A percentile compares a stretch with the other conserved stretches of the same genome.
Conservation (phyloP, 2,113 vertebrate species). For the Sakesphorus luctuosus region DNA sequence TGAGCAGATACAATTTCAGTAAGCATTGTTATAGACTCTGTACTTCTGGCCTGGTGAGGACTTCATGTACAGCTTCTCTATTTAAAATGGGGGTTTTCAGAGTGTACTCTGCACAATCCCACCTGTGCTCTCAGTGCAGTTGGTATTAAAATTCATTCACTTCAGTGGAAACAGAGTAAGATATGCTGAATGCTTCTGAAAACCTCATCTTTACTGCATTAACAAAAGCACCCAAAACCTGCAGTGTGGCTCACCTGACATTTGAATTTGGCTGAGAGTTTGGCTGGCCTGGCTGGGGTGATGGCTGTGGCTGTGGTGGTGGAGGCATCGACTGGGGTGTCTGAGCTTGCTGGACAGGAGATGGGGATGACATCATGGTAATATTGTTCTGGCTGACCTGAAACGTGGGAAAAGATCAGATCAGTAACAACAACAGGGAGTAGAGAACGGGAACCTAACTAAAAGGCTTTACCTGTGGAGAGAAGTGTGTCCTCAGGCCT, state of each 20-base stretch:
- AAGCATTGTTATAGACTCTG: not conserved
- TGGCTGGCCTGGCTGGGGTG: slow-evolving; percentile 88
- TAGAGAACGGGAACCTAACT: not conserved
- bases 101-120: not conserved
- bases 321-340: slow-evolving; percentile 93
- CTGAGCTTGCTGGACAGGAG: slow-evolving; percentile 88
- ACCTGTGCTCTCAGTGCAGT: not conserved
- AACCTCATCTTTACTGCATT: not conserved
- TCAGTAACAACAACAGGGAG: not conserved
- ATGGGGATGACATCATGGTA: slow-evolving; percentile 91
- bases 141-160: not conserved
- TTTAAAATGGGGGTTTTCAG: not conserved
- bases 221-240: not conserved
- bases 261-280: slow-evolving; percentile 92
- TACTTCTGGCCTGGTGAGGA: not conserved
- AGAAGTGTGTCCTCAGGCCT: not conserved
- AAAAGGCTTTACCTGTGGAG: not conserved
- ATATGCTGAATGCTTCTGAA: not conserved
- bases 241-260: slow-evolving; percentile 81
- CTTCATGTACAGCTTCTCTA: not conserved
- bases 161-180: not conserved
- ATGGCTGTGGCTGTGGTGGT: slow-evolving; percentile 88
- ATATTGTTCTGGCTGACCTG: slow-evolving; percentile 85
- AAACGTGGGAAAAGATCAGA: not conserved
- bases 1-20: not conserved